These are phyloP conservation scores for Mormyrus proboscirostris DNA, from an alignment of 2,797 vertebrate species.

Conservation along the genomic window DNA sequence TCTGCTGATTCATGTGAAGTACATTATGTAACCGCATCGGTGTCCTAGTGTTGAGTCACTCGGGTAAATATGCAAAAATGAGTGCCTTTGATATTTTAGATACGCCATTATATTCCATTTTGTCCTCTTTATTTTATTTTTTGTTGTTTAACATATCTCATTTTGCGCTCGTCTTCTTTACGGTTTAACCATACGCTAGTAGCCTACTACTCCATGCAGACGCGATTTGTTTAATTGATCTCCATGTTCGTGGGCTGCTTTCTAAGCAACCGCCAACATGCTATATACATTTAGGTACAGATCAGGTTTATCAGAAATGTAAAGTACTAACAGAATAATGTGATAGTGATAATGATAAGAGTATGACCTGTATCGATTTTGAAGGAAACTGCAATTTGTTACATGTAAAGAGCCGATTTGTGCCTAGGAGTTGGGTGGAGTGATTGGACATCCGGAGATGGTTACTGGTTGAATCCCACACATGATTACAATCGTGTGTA, in stretches of 20 bases:
- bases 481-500: not conserved
- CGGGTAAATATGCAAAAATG: not conserved
- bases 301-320: not conserved
- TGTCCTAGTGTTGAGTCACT: slow-evolving; percentile 9
- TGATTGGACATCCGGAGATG: not conserved
- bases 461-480: not conserved
- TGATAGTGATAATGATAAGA: not conserved
- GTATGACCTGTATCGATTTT: not conserved
- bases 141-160: not conserved
- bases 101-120: not conserved
- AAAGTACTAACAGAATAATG: not conserved
- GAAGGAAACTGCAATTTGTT: not conserved
- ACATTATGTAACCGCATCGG: slow-evolving; percentile 1
- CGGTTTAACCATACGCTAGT: too few relatives aligned
- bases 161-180: not conserved
- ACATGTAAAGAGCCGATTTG: not conserved
- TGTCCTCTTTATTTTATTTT: not conserved
- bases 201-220: not conserved
- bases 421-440: not conserved
- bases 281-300: not conserved
- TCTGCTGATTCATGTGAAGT: not conserved
- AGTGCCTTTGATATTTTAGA: not conserved
- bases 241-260: not conserved
- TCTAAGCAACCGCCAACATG: not conserved
- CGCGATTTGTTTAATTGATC: not conserved